Evolutionary conservation across 2,888 invertebrate species (phyloP).

Genomic region (Drosophila ustulata): DNA sequence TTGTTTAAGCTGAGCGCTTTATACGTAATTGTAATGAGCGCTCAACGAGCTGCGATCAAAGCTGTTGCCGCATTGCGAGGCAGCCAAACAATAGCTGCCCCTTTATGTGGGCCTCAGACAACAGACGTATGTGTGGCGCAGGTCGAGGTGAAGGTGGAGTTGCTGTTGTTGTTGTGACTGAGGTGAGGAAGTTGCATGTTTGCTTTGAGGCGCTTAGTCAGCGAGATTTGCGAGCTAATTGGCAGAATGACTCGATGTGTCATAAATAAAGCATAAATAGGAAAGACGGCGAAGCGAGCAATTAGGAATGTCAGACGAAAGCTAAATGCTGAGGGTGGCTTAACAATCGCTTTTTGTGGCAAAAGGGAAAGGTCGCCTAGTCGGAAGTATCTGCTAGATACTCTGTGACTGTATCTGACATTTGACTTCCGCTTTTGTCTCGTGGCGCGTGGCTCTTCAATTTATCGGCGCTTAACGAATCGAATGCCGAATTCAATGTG

Average conservation of each 20-base stretch:
- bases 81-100: slow-evolving; percentile 5
- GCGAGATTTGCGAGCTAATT: slow-evolving; percentile 12
- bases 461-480: slow-evolving; percentile 32
- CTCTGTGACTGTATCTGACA: slow-evolving; percentile 22
- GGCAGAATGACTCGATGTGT: slow-evolving; percentile 10
- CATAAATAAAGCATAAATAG: slow-evolving; percentile 20
- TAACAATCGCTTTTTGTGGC: slow-evolving; percentile 19
- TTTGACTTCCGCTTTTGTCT: slow-evolving; percentile 30
- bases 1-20: slow-evolving; percentile 41
- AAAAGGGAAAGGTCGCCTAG: slow-evolving; percentile 43
- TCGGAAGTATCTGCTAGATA: slow-evolving; percentile 17
- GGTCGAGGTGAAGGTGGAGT: slow-evolving; percentile 1
- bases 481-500: slow-evolving; percentile 26
- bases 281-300: not conserved
- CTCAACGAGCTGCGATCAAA: slow-evolving; percentile 44
- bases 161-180: not conserved
- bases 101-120: slow-evolving; percentile 22
- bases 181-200: slow-evolving; percentile 16
- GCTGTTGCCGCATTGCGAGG: slow-evolving; percentile 17
- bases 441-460: slow-evolving; percentile 5
- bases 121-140: slow-evolving; percentile 8
- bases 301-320: slow-evolving; percentile 4
- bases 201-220: slow-evolving; percentile 23
- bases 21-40: slow-evolving; percentile 38
- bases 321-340: slow-evolving; percentile 4